Evolutionary conservation across 2,113 vertebrate species (phyloP).

Genomic region (Phoenicopterus ruber): DNA sequence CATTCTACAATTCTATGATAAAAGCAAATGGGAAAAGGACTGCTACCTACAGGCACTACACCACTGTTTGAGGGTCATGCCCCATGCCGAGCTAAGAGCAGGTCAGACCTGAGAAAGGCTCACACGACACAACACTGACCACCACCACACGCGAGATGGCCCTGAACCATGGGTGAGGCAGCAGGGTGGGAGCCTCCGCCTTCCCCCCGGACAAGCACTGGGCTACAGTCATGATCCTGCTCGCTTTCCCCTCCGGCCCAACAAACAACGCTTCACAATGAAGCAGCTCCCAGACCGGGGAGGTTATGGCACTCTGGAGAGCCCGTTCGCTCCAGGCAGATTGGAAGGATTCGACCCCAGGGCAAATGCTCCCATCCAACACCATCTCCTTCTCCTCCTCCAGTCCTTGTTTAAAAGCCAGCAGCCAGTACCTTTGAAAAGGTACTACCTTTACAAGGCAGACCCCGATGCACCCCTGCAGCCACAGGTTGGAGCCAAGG

Average conservation of each 20-base stretch:
- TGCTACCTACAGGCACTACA: accelerated
- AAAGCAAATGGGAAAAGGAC: not conserved
- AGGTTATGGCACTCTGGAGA: accelerated
- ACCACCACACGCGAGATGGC: accelerated
- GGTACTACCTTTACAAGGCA: not conserved
- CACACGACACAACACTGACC: accelerated
- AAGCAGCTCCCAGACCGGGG: not conserved
- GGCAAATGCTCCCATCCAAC: not conserved
- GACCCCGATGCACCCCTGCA: accelerated
- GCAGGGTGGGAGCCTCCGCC: accelerated
- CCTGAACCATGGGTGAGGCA: not conserved
- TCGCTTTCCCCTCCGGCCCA: not conserved
- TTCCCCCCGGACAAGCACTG: not conserved
- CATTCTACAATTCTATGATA: not conserved
- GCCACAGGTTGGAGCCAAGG: accelerated
- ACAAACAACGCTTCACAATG: accelerated
- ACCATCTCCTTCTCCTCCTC: not conserved
- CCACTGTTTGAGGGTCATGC: accelerated
- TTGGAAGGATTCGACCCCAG: not conserved
- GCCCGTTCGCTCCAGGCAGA: accelerated
- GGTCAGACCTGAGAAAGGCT: not conserved
- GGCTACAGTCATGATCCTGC: not conserved
- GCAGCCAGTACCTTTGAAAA: not conserved
- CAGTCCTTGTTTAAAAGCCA: not conserved
- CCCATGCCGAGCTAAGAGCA: not conserved